A percentile compares a stretch with the other conserved stretches of the same genome.
Conservation (phyloP, 2,888 invertebrate species). For the Deladenus siricidicola region DNA sequence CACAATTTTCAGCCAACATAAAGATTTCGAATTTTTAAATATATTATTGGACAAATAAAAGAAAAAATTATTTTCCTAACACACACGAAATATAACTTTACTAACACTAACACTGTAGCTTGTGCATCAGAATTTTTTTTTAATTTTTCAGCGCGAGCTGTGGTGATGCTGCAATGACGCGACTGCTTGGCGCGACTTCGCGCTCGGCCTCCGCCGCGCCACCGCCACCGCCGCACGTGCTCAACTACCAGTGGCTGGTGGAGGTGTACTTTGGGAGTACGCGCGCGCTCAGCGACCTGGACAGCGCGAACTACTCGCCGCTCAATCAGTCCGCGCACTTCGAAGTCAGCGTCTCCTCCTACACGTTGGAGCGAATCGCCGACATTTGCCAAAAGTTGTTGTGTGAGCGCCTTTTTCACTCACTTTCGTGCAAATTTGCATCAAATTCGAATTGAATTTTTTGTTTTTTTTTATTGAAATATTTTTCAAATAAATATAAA, state of each 20-base stretch:
- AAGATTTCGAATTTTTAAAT: too few species aligned
- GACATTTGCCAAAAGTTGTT: slow-evolving; percentile 17
- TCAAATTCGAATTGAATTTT: too few species aligned
- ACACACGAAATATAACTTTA: too few species aligned
- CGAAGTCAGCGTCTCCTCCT: background rate
- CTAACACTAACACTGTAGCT: too few species aligned
- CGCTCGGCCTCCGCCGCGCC: background rate
- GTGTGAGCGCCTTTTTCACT: slow-evolving; percentile 3
- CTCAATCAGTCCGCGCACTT: slow-evolving; percentile 1
- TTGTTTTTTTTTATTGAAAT: background rate
- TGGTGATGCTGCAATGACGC: background rate
- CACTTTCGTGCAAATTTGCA: too few species aligned
- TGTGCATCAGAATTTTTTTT: too few species aligned
- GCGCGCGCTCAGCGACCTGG: slow-evolving; percentile 24
- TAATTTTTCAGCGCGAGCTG: background rate
- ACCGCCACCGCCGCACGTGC: slow-evolving; percentile 61
- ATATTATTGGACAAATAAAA: too few species aligned
- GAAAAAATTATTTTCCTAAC: too few species aligned
- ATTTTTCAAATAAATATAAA: background rate
- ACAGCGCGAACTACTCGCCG: slow-evolving; percentile 13
- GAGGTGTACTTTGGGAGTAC: slow-evolving; percentile 33
- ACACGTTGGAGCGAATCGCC: slow-evolving; percentile 8
- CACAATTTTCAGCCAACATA: too few species aligned
- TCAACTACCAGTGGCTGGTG: slow-evolving; percentile 61
- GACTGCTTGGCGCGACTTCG: background rate